These are phyloP conservation scores for Oasisia sp. DNA, from an alignment of 2,888 invertebrate genomes.

Conservation along the genomic window DNA sequence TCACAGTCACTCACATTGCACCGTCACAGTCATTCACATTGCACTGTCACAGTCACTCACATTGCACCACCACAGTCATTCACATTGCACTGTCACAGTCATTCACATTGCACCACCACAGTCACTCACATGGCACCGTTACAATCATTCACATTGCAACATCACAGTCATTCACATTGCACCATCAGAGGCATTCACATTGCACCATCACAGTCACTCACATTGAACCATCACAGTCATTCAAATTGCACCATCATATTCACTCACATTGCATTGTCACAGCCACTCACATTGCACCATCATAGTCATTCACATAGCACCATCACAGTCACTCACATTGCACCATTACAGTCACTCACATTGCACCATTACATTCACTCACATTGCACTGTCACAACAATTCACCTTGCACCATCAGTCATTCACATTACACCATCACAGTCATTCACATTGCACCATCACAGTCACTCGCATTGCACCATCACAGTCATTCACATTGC, in stretches of 20 bases:
- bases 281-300: neutral
- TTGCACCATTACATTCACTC: neutral
- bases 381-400: neutral
- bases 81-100: neutral
- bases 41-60: too few species aligned
- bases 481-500: neutral
- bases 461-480: neutral
- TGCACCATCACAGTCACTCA: neutral
- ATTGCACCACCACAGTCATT: too few species aligned
- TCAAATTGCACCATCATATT: neutral
- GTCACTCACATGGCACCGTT: too few species aligned
- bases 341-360: neutral
- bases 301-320: neutral
- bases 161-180: neutral
- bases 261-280: neutral
- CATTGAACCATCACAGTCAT: neutral
- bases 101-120: neutral
- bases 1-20: too few species aligned
- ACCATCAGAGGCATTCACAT: neutral
- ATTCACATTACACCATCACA: neutral
- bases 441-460: neutral
- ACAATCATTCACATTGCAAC: neutral
- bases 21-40: too few species aligned
- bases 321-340: neutral
- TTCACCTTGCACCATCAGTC: neutral